Base-by-base conservation (phyloP, 2,888 invertebrate genomes). In the Diloba caeruleocephala region DNA sequence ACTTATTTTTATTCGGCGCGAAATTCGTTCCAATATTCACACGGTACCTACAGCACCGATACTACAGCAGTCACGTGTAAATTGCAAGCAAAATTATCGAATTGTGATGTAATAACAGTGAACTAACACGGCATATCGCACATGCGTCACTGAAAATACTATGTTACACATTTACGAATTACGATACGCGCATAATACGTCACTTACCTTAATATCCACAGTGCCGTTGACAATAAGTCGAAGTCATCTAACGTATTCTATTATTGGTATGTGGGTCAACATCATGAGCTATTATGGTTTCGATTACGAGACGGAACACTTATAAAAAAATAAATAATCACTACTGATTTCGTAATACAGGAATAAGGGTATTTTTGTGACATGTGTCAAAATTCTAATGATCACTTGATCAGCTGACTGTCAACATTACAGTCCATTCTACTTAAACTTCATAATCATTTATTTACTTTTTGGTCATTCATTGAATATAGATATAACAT, bases 331-430 rank as follows among this genome's bases (percentile, higher is more conserved):
- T 76, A 68, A 65, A n/a, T 77, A 77, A 52, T 51, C 69, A 51
- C 52, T 54, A 45, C n/a, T 31, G 64, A 80, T 89, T 88, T 89
- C 88, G 88, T 89, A 89, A 88, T 69, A 69, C 39, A 56, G 46
- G 46, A 70, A 71, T 21, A n/a, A n/a, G n/a, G n/a, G n/a, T n/a
- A n/a, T 71, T 60, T 60, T 60, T 52, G 39, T 49, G 21, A 45
- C 51, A 42, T 48, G 66, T 43, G 42, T 51, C 52, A 53, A 38
- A 62, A 36, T 13, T n/a, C 21, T 12, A 19, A 12, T 12, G 10
- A 37, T n/a, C n/a, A 37, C 23, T 6, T n/a, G n/a, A n/a, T n/a
- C n/a, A n/a, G n/a, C n/a, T n/a, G n/a, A n/a, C n/a, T n/a, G n/a
- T n/a, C n/a, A n/a, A n/a, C n/a, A n/a, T n/a, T n/a, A n/a, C n/a